phyloP scores from a whole-genome alignment of 2,113 vertebrate genomes.

The Bostrychus sinensis region DNA sequence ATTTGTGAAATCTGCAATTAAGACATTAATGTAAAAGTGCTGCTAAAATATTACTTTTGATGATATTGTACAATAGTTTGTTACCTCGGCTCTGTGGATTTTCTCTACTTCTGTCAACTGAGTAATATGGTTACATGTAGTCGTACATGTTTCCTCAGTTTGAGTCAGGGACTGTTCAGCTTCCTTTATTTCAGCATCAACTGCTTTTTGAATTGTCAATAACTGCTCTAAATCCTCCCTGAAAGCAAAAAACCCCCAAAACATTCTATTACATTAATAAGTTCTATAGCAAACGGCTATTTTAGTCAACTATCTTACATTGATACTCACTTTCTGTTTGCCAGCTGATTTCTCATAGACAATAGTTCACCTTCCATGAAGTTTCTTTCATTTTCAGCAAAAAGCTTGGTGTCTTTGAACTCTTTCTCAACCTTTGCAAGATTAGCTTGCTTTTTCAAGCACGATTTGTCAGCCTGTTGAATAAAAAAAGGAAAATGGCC shows the following conservation, averaged over 20 bases:
- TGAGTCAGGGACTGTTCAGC: constrained; percentile 65
- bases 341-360: constrained; percentile 34
- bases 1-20: constrained; percentile 60
- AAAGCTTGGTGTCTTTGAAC: constrained; percentile 42
- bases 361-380: constrained; percentile 30
- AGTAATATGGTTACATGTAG: constrained; percentile 60
- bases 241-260: constrained; percentile 48
- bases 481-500: constrained; percentile 1
- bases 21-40: background rate
- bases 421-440: constrained; percentile 43
- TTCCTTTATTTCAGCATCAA: constrained; percentile 67
- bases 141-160: constrained; percentile 67
- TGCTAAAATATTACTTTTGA: background rate
- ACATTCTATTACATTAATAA: background rate
- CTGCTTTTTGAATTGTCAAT: constrained; percentile 53
- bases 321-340: constrained; percentile 68
- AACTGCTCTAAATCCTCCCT: constrained; percentile 75
- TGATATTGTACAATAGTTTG: background rate
- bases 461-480: constrained; percentile 49
- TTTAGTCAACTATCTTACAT: background rate
- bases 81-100: constrained; percentile 70
- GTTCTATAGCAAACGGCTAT: background rate
- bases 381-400: constrained; percentile 49
- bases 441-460: constrained; percentile 36
- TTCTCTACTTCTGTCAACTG: constrained; percentile 68